Conservation (phyloP, 2,113 vertebrate genomes). For the Gila orcuttii region DNA sequence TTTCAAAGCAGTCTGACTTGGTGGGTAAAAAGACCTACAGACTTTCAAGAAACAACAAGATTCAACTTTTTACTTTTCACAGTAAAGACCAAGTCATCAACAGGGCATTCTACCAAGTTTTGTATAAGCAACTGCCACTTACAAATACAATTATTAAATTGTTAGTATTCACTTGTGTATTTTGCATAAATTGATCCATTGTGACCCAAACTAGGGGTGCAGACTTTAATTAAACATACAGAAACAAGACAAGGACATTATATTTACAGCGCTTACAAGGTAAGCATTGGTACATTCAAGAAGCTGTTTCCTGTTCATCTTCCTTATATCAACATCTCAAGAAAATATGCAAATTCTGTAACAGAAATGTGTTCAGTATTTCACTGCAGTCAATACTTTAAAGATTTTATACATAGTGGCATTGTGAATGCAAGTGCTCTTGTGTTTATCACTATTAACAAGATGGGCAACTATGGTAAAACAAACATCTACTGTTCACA, state of each 20-base stretch:
- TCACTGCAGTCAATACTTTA: constrained; percentile 23
- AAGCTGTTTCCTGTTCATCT: constrained; percentile 23
- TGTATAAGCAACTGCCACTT: not conserved
- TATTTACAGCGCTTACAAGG: constrained; percentile 59
- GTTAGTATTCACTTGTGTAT: not conserved
- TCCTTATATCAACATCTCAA: constrained; percentile 11
- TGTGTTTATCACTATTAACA: not conserved
- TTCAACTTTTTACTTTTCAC: no score
- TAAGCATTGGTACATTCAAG: constrained; percentile 55
- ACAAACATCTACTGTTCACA: constrained; percentile 43
- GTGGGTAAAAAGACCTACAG: not conserved
- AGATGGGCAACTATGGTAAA: constrained; percentile 28
- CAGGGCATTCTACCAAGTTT: not conserved
- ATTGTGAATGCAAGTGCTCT: constrained; percentile 45
- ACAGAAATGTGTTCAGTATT: constrained; percentile 32
- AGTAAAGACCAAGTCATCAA: no score
- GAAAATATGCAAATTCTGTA: not conserved
- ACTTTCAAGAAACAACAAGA: not conserved
- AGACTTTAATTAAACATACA: constrained; percentile 53
- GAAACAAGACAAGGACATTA: constrained; percentile 41
- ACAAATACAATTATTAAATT: not conserved
- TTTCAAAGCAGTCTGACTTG: not conserved
- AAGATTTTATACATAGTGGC: constrained; percentile 6
- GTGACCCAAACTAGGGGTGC: not conserved
- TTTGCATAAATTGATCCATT: not conserved